phyloP scores from a whole-genome alignment of 1,140 invertebrate species.

The Bombus consobrinus region DNA sequence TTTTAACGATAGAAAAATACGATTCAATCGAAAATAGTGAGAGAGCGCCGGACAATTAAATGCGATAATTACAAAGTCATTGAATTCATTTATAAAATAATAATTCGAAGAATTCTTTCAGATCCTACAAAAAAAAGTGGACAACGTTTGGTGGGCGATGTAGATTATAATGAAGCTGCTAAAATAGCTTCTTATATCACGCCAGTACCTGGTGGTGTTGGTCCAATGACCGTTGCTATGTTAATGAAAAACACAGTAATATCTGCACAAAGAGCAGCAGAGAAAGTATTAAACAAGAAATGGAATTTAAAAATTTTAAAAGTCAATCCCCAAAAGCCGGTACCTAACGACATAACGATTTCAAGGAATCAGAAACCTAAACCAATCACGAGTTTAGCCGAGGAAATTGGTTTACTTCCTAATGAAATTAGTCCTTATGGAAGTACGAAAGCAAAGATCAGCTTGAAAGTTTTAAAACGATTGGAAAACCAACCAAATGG shows the following conservation, averaged over 20 bases:
- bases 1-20: too few relatives aligned
- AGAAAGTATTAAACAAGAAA: conserved; percentile 81
- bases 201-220: conserved; percentile 98
- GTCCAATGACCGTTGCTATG: conserved; percentile 99
- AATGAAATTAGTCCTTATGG: conserved; percentile 96
- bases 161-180: conserved; percentile 92
- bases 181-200: conserved; percentile 94
- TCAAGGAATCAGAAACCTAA: conserved; percentile 95
- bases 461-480: conserved; percentile 91
- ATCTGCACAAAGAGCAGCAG: conserved; percentile 88
- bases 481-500: conserved; percentile 88
- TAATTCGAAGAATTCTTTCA: conserved; percentile 75
- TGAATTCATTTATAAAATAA: neutral
- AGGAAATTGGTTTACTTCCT: conserved; percentile 92
- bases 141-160: conserved; percentile 96
- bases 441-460: conserved; percentile 97
- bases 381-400: conserved; percentile 89
- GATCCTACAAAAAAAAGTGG: conserved; percentile 93
- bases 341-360: conserved; percentile 95
- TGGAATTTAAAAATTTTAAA: conserved; percentile 88
- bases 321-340: conserved; percentile 85
- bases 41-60: too few relatives aligned
- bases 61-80: neutral
- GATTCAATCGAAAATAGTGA: too few relatives aligned
- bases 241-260: conserved; percentile 97